Conservation (phyloP, 2,797 vertebrate genomes). For the Aphelocoma californica region DNA sequence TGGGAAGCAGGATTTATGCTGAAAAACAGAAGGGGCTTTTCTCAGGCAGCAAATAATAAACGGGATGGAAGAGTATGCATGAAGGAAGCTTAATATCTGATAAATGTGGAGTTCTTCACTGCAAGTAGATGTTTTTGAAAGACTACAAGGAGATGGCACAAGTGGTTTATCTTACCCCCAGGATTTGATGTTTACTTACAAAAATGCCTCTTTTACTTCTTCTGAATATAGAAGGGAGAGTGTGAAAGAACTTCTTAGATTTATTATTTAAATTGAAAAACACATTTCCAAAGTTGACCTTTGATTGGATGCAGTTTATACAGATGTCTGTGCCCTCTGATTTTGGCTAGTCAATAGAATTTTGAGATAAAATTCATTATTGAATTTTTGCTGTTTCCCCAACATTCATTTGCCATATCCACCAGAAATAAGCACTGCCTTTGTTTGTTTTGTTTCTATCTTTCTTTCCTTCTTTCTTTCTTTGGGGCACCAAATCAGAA, state of each 20-base stretch:
- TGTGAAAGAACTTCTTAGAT: conserved; percentile 37
- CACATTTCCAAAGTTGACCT: conserved; percentile 45
- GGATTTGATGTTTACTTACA: conserved; percentile 65
- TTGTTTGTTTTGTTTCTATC: not conserved
- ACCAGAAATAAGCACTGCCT: conserved; percentile 72
- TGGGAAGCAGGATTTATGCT: conserved; percentile 74
- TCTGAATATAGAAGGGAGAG: conserved; percentile 35
- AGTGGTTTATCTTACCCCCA: conserved; percentile 68
- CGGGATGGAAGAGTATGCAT: conserved; percentile 67
- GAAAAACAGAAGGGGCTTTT: conserved; percentile 72
- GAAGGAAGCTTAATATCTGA: conserved; percentile 66
- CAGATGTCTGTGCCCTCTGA: conserved; percentile 51
- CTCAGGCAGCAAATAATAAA: conserved; percentile 75
- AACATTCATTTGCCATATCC: conserved; percentile 65
- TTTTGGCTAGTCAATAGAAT: conserved; percentile 43
- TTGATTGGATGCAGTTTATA: conserved; percentile 41
- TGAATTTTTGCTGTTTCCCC: conserved; percentile 67
- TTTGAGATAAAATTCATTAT: conserved; percentile 49
- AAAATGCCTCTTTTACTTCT: conserved; percentile 63
- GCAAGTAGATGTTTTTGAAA: conserved; percentile 43
- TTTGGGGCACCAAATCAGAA: conserved; percentile 77
- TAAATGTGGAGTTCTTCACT: conserved; percentile 77
- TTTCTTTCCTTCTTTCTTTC: not conserved
- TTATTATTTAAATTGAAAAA: conserved; percentile 24
- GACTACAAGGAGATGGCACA: conserved; percentile 64